Conservation (phyloP, 2,888 invertebrate species). For the Rhogogaster chlorosoma region DNA sequence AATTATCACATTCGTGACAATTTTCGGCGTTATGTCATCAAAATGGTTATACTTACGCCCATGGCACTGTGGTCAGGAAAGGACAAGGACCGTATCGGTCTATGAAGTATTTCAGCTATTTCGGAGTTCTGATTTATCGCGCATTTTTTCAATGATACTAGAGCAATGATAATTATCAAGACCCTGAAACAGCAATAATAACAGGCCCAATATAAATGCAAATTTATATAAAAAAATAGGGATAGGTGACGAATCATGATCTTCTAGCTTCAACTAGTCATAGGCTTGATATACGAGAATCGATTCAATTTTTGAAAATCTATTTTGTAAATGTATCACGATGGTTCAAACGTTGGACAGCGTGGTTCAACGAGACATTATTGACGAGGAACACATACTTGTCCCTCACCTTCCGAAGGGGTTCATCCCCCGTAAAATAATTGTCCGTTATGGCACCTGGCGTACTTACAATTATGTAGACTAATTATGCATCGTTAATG, state of each 20-base stretch:
- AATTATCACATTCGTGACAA: neutral
- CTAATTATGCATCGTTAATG: neutral
- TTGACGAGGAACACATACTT: slow-evolving; percentile 24
- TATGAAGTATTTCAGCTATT: slow-evolving; percentile 71
- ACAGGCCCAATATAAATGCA: neutral
- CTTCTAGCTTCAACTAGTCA: too few species aligned
- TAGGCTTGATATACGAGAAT: neutral
- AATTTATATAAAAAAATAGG: neutral
- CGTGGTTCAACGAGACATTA: slow-evolving; percentile 21
- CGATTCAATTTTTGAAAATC: neutral
- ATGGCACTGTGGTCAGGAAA: slow-evolving; percentile 73
- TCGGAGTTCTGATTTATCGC: slow-evolving; percentile 64
- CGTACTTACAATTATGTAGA: neutral
- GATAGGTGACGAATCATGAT: too few species aligned
- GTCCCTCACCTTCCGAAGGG: neutral
- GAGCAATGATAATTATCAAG: slow-evolving; percentile 52
- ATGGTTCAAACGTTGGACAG: neutral
- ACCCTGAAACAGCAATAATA: slow-evolving; percentile 51
- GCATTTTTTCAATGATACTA: slow-evolving; percentile 51
- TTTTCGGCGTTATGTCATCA: neutral
- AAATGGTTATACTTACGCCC: slow-evolving; percentile 69
- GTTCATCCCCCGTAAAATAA: neutral
- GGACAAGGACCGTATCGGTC: slow-evolving; percentile 72
- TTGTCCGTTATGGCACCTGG: slow-evolving; percentile 18
- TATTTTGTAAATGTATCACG: slow-evolving; percentile 21